Evolutionary conservation across 2,113 vertebrate genomes (phyloP).

Genomic region (Melanerpes aurifrons): DNA sequence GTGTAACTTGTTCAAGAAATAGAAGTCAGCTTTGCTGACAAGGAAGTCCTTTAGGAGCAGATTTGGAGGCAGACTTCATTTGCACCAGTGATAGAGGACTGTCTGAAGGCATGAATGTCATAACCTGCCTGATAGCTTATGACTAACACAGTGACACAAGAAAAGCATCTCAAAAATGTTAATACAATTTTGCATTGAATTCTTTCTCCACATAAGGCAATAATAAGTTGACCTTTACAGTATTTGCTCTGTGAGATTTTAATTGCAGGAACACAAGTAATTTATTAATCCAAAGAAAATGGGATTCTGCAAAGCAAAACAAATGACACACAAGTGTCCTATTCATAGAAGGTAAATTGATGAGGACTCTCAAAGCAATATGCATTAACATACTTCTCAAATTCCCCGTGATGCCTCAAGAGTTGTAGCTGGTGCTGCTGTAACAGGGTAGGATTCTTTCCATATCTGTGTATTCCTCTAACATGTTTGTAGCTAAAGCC

Average conservation of each 20-base stretch:
- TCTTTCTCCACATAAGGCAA: background rate
- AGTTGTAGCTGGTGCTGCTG: background rate
- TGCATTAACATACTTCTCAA: background rate
- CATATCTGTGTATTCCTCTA: background rate
- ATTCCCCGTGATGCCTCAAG: background rate
- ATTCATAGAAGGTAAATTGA: background rate
- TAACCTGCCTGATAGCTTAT: background rate
- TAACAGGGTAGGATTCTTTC: background rate
- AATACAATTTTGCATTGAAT: background rate
- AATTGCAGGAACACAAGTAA: background rate
- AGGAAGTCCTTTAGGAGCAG: background rate
- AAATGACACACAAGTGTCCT: background rate
- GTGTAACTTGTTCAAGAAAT: background rate
- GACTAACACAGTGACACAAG: fast-evolving
- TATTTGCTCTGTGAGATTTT: background rate
- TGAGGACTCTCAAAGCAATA: background rate
- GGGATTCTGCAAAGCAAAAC: background rate
- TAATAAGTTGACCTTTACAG: background rate
- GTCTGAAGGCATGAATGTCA: background rate
- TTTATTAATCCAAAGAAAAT: background rate
- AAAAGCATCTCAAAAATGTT: background rate
- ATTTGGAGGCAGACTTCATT: background rate
- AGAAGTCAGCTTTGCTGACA: background rate
- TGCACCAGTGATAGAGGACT: background rate
- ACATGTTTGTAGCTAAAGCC: background rate